Conservation (phyloP, 2,888 invertebrate species). For the Selenia dentaria region DNA sequence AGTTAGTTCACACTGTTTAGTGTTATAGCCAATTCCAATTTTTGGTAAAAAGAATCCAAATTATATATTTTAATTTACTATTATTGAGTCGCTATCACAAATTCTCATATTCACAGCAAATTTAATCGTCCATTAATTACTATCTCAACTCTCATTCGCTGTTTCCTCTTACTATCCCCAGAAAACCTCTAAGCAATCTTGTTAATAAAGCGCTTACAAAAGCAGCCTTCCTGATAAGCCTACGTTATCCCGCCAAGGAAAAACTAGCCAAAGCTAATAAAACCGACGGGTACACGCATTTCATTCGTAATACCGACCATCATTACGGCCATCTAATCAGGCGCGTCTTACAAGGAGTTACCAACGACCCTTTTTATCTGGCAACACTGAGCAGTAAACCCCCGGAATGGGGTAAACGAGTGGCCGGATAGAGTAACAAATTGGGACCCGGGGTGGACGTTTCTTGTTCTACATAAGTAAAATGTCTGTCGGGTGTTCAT, state of each 20-base stretch:
- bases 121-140: too few relatives aligned
- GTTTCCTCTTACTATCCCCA: not conserved
- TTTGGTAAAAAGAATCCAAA: too few relatives aligned
- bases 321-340: constrained; percentile 72
- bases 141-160: too few relatives aligned
- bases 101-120: too few relatives aligned
- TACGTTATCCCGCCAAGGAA: constrained; percentile 2
- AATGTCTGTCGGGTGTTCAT: constrained; percentile 14
- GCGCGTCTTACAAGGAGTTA: constrained; percentile 45
- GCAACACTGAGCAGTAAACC: constrained; percentile 57
- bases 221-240: constrained; percentile 4
- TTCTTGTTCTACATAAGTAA: constrained; percentile 26
- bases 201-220: constrained; percentile 12
- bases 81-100: too few relatives aligned
- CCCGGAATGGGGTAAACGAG: constrained; percentile 45
- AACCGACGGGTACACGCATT: constrained; percentile 32
- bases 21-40: too few relatives aligned
- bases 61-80: too few relatives aligned
- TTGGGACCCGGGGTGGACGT: constrained; percentile 36
- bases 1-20: too few relatives aligned
- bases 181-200: constrained; percentile 5
- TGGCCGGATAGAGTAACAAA: constrained; percentile 40
- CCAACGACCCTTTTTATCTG: constrained; percentile 66
- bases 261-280: constrained; percentile 25
- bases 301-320: constrained; percentile 51